Evolutionary conservation across 2,113 vertebrate species (phyloP), one percentile per base, ranked within the genome.

Genomic region (Phasianus colchicus): DNA sequence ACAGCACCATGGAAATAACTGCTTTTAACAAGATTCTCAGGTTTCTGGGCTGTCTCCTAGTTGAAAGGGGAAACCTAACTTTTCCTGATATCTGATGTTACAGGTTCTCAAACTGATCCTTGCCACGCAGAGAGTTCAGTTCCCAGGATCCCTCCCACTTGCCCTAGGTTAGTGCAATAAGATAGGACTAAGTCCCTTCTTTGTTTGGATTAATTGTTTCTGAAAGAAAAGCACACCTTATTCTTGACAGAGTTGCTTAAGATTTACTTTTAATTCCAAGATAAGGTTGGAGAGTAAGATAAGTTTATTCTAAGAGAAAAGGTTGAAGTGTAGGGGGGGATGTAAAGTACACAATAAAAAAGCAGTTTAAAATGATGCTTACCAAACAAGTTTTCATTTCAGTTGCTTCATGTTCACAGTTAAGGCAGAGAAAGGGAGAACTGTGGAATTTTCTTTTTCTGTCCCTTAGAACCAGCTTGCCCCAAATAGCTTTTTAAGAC

Each of bases 41-140:
- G 63, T 96, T 95, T 92, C 89, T 79, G 58, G 20, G 67, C 55
- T 86, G 64, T 76, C 36, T 61, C 48, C 40, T 52, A 50, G 40
- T 82, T 92, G 91, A 95, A 86, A 95, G 47, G 29, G 6, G 48
- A 95, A n/a, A 73, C 18, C 45, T 75, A 64, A 27, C 86, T 88
- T 93, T 55, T n/a, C 79, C 83, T 0, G 0, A 2, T 93, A 71
- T 40, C 80, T 81, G 79, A 57, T 84, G 76, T 78, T 83, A 24
- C 80, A 60, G 22, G 52, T 88, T 92, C 83, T 81, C 65, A 83
- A 67, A 66, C 19, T 90, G 60, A 88, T 81, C 86, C 34, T 77
- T 83, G 57, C 22, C 9, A 5, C 48, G 75, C 63, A 42, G 50
- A n/a, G 36, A 88, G 76, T 48, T 92, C 61, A 34, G 13, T 47